Base-by-base conservation (phyloP, 2,797 vertebrate species). In the Anas capensis region DNA sequence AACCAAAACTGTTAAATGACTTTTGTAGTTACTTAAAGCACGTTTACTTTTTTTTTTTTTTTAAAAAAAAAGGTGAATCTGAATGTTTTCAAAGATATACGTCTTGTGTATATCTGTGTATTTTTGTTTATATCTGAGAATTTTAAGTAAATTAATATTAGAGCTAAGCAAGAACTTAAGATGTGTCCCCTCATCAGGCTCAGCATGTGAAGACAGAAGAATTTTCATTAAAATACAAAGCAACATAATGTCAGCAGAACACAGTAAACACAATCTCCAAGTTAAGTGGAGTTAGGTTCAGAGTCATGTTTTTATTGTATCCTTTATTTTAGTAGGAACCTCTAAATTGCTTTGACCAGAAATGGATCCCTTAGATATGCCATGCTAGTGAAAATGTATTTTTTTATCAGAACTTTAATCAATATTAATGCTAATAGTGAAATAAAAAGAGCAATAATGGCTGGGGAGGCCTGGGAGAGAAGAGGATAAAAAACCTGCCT, bases 41-140 rank as follows among this genome's bases (percentile, higher is more conserved):
- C 8, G 3, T 78, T 89, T 96, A 75, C 78, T 94, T 96, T 10
- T 94, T 96, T 10, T 42, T 42, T 40, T 42, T 96, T 10, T 42
- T 42, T 42, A 16, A 34, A 46, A 49, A 69, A 57, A 61, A 60
- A 73, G 33, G n/a, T 88, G 93, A 90, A 90, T 38, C 27, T 36
- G 92, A 82, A 86, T 88, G 68, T 90, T 86, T 90, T 92, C 8
- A 57, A 94, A 73, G 84, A 93, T 92, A 90, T 78, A 81, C 86
- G 61, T 71, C 83, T 54, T 61, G 69, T 81, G 73, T 89, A 54
- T 93, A 96, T 84, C 86, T 86, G 29, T 70, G 77, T 88, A 56
- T 56, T 90, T 94, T 89, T 91, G 88, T 83, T 94, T 84, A 44
- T 95, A 86, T 36, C 34, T 84, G 62, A 92, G 66, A 86, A 70